These are phyloP conservation scores for Rhyzopertha dominica DNA, from an alignment of 1,140 invertebrate genomes.

Conservation along the genomic window DNA sequence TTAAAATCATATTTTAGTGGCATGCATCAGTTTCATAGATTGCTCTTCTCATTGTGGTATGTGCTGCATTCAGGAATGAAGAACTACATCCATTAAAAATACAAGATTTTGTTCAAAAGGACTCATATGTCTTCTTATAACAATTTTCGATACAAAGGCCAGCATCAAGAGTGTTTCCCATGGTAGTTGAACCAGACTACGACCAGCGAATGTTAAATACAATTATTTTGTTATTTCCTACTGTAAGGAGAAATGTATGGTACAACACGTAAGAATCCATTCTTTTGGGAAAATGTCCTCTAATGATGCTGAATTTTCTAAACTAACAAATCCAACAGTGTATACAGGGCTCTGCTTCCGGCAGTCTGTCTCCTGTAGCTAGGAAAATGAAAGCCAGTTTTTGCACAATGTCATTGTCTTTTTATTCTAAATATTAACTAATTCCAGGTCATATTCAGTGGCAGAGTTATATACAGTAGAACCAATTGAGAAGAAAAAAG, in stretches of 20 bases:
- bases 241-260: conserved; percentile 1
- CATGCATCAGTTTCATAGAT: too few species aligned
- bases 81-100: too few species aligned
- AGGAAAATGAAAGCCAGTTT: conserved; percentile 3
- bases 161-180: too few species aligned
- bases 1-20: too few species aligned
- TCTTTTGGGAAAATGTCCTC: conserved; percentile 8
- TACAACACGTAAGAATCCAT: conserved; percentile 4
- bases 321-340: not conserved
- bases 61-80: too few species aligned
- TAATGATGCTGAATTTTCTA: conserved; percentile 3
- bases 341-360: conserved; percentile 4
- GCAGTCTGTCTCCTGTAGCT: not conserved
- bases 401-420: conserved; percentile 1
- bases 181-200: too few species aligned
- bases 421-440: conserved; percentile 2
- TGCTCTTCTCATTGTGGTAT: too few species aligned
- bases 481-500: conserved; percentile 6
- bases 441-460: conserved; percentile 3
- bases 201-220: not conserved
- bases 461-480: conserved; percentile 1
- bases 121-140: too few species aligned
- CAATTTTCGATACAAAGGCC: too few species aligned
- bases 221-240: conserved; percentile 4
- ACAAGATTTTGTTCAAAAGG: too few species aligned